Evolutionary conservation across 2,113 vertebrate genomes (phyloP), one percentile per base, ranked within the genome.

Genomic region (Rhinogobius similis): DNA sequence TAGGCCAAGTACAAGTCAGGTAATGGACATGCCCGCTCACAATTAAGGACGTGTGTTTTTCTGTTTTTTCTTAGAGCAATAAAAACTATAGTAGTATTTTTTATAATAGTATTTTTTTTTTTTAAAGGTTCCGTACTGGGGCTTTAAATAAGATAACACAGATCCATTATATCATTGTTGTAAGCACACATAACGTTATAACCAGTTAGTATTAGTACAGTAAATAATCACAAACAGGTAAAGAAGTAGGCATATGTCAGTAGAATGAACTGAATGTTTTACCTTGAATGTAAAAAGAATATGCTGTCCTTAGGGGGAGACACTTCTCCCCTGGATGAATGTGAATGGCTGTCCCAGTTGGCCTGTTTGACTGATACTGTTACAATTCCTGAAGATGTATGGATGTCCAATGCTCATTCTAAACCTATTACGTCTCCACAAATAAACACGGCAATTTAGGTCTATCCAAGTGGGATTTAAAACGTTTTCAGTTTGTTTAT

Each of bases 341-440:
- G 14, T 7, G 16, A 44, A 48, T 20, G 44, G n/a, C 44, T 48
- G 39, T 41, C 39, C 12, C 10, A 10, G 5, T 41, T 3, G 10
- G 20, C 20, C 18, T n/a, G 20, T 46, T 46, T 23, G 48, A 52
- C 9, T 23, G 9, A 11, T 52, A 23, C 48, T 7, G 7, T 21
- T 21, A 9, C 10, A 24, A 11, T 24, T 12, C 50, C n/a, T 24
- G 56, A 32, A 26, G 9, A 10, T 52, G 61, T 58, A 8, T 1
- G 3, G 10, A 6, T 46, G 36, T 72, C 67, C 68, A 43, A 58
- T 61, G 69, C 73, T 65, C 67, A 18, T 62, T 20, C 36, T 73
- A 72, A 80, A 81, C 29, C 63, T 67, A 63, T 53, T 68, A 20
- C 36, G 13, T 63, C 36, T 68, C 29, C 58, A 61, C 4, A 11